Evolutionary conservation across 2,888 invertebrate genomes (phyloP), one percentile per base, ranked within the genome.

Genomic region (Prostheceraeus crozeri): DNA sequence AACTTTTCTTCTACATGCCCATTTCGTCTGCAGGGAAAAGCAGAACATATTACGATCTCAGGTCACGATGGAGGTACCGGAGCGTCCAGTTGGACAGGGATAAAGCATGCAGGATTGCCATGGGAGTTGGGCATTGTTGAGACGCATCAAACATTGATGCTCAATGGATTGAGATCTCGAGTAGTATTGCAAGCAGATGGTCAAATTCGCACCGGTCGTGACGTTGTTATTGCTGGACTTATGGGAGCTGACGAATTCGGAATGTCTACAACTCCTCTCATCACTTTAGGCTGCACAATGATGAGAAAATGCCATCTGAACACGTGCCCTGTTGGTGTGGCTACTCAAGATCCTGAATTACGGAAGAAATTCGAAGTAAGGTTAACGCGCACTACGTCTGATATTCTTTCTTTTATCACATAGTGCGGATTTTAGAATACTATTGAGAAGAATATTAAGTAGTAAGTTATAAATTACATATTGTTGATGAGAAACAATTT

Each of bases 51-150:
- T 68, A 91, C 91, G 25, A 93, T 98, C 66, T 94, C 94, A 1
- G 98, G 98, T 0, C 96, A 98, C 78, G 98, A 98, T 79, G 98
- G 98, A 63, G 96, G 98, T 57, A 98, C 98, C 14, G 98, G 98
- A 30, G 98, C 96, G 46, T 89, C 89, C 72, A 90, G 90, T 60
- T 96, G 96, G 96, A 98, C 96, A 0, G 96, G 96, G 67, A 96
- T 98, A 73, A 98, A 98, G 80, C 77, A 85, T 65, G 96, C 98
- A 36, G 98, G 98, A 48, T 80, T 96, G 63, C 96, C 98, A 0
- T 98, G 96, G 96, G 98, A 98, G 79, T 80, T 98, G 70, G 98
- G 98, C 57, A 83, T 98, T 45, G 89, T 96, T 2, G 98, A 98
- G 80, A 96, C 96, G 1, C 98, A 98, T 78, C 98, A 98, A 79